These are phyloP conservation scores for Carcharodon carcharias DNA, from an alignment of 2,797 vertebrate genomes.

Conservation along the genomic window DNA sequence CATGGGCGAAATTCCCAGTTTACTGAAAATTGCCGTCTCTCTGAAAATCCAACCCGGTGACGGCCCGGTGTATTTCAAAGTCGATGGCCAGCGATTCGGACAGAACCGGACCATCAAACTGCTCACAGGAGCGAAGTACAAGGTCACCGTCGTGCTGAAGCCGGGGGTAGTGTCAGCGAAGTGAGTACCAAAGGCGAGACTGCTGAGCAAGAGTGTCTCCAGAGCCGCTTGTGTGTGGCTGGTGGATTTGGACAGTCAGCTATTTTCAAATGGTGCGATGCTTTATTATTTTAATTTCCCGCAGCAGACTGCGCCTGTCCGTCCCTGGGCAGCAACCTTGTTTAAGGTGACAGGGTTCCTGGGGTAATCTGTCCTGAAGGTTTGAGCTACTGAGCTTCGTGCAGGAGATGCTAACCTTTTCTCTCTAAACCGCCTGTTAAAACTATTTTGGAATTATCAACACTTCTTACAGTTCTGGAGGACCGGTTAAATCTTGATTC, in stretches of 20 bases:
- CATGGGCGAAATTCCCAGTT: slow-evolving; percentile 77
- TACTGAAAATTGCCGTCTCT: slow-evolving; percentile 80
- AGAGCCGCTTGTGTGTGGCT: neutral
- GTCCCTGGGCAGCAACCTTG: too few species aligned
- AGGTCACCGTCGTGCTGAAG: slow-evolving; percentile 78
- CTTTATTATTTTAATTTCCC: neutral
- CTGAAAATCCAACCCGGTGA: slow-evolving; percentile 86
- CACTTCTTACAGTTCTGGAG: neutral
- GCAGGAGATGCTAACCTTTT: neutral
- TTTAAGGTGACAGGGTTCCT: neutral
- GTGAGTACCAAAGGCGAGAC: slow-evolving; percentile 60
- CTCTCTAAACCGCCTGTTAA: neutral
- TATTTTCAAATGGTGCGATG: neutral
- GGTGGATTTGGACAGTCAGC: neutral
- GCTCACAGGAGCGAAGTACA: slow-evolving; percentile 89
- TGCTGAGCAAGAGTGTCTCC: neutral
- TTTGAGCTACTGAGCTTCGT: too few species aligned
- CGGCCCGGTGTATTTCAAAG: slow-evolving; percentile 83
- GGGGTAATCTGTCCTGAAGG: neutral
- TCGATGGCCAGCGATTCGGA: slow-evolving; percentile 86
- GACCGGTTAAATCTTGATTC: neutral
- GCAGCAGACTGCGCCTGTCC: neutral
- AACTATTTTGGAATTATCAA: neutral
- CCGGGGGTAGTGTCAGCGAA: slow-evolving; percentile 79
- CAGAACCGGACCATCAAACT: slow-evolving; percentile 94